These are phyloP conservation scores for Lanistes nyassanus DNA, from an alignment of 1,140 invertebrate species.

Conservation along the genomic window DNA sequence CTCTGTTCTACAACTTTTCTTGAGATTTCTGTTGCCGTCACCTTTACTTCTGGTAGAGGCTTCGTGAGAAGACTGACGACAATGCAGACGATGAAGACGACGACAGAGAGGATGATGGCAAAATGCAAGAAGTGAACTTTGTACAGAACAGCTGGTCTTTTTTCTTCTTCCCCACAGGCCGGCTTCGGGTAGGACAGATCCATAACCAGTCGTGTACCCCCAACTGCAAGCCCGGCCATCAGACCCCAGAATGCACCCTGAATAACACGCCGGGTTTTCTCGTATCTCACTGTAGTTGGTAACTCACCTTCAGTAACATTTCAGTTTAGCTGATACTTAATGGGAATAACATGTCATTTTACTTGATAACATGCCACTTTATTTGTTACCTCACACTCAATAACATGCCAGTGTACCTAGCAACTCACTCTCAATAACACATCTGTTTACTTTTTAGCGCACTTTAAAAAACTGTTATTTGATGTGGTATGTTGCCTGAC, in stretches of 20 bases:
- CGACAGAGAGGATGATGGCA: constrained; percentile 51
- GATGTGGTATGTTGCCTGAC: too few relatives aligned
- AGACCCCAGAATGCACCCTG: constrained; percentile 72
- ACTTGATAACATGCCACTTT: too few relatives aligned
- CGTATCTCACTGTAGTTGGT: too few relatives aligned
- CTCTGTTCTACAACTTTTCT: neutral
- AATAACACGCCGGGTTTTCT: constrained; percentile 12
- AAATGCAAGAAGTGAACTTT: constrained; percentile 64
- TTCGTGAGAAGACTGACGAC: constrained; percentile 56
- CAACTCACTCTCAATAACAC: too few relatives aligned
- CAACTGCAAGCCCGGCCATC: constrained; percentile 68
- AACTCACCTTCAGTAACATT: too few relatives aligned
- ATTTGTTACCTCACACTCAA: too few relatives aligned
- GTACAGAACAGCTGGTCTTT: constrained; percentile 42
- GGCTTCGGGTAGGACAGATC: constrained; percentile 53
- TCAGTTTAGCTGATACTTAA: too few relatives aligned
- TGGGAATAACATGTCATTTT: too few relatives aligned
- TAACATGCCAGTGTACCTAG: too few relatives aligned
- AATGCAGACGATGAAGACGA: constrained; percentile 50
- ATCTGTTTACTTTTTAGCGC: too few relatives aligned
- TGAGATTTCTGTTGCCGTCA: neutral
- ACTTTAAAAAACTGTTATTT: too few relatives aligned
- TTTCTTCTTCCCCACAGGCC: constrained; percentile 50
- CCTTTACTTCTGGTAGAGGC: constrained; percentile 43
- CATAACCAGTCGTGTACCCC: constrained; percentile 59